phyloP scores from a whole-genome alignment of 2,888 invertebrate genomes.

The Parochlus steinenii region DNA sequence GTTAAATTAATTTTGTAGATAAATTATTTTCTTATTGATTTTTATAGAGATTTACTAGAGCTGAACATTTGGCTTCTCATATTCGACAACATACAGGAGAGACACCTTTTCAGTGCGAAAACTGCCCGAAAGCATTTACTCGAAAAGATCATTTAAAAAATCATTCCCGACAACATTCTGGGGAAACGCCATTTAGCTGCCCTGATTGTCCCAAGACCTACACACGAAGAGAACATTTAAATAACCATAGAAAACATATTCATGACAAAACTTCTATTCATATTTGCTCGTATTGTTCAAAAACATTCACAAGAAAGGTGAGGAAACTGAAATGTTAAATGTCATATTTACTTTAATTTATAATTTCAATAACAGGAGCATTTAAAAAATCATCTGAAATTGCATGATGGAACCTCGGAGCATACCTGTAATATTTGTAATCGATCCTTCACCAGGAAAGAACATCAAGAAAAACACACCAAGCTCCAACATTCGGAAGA shows the following conservation, averaged over 20 bases:
- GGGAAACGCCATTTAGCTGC: conserved; percentile 69
- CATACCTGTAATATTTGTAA: conserved; percentile 73
- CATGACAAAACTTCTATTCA: conserved; percentile 81
- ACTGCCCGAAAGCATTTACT: conserved; percentile 74
- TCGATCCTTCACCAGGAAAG: conserved; percentile 72
- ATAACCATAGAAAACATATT: conserved; percentile 75
- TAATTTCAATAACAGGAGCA: too few species aligned
- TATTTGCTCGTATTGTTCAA: conserved; percentile 70
- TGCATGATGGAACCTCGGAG: conserved; percentile 77
- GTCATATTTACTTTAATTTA: too few species aligned
- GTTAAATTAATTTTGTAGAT: too few species aligned
- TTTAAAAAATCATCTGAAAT: conserved; percentile 68
- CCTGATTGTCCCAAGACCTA: conserved; percentile 77
- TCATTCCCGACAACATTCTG: conserved; percentile 67
- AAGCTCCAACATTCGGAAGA: conserved; percentile 27
- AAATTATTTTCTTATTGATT: too few species aligned
- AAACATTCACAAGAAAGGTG: conserved; percentile 72
- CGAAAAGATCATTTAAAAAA: conserved; percentile 76
- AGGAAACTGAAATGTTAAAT: too few species aligned
- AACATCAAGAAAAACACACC: conserved; percentile 73
- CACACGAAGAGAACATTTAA: conserved; percentile 75
- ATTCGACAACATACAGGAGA: conserved; percentile 67
- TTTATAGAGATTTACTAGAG: conserved; percentile 70
- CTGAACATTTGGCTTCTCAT: conserved; percentile 75
- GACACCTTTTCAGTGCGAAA: conserved; percentile 70